phyloP scores from a whole-genome alignment of 2,797 vertebrate genomes.

The Leptodactylus fallax region DNA sequence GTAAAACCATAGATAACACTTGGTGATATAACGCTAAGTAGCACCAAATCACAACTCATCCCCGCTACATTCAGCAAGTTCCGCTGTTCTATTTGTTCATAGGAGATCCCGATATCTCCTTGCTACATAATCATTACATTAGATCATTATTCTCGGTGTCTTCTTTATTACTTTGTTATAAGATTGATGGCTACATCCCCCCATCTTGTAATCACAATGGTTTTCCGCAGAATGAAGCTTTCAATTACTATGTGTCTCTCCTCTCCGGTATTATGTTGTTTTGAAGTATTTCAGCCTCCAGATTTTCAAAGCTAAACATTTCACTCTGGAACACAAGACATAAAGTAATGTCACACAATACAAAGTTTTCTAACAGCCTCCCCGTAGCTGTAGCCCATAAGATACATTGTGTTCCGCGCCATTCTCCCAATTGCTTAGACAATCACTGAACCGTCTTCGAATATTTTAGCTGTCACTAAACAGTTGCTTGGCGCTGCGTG shows the following conservation, averaged over 20 bases:
- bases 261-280: constrained; percentile 20
- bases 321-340: constrained; percentile 37
- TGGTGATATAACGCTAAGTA: neutral
- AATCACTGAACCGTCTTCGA: constrained; percentile 51
- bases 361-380: constrained; percentile 29
- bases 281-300: constrained; percentile 1
- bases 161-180: constrained; percentile 35
- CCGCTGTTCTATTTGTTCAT: neutral
- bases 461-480: constrained; percentile 48
- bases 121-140: neutral
- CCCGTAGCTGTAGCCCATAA: neutral
- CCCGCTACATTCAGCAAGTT: neutral
- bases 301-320: constrained; percentile 43
- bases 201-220: constrained; percentile 31
- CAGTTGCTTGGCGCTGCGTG: constrained; percentile 48
- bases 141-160: constrained; percentile 5
- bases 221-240: constrained; percentile 19
- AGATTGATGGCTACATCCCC: constrained; percentile 37
- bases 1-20: too few relatives aligned
- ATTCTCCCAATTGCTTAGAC: constrained; percentile 30
- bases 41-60: neutral
- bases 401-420: constrained; percentile 1
- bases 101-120: neutral
- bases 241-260: constrained; percentile 40
- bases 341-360: constrained; percentile 19